These are phyloP conservation scores for Calliopsis andreniformis DNA, from an alignment of 1,140 invertebrate species.

Conservation along the genomic window DNA sequence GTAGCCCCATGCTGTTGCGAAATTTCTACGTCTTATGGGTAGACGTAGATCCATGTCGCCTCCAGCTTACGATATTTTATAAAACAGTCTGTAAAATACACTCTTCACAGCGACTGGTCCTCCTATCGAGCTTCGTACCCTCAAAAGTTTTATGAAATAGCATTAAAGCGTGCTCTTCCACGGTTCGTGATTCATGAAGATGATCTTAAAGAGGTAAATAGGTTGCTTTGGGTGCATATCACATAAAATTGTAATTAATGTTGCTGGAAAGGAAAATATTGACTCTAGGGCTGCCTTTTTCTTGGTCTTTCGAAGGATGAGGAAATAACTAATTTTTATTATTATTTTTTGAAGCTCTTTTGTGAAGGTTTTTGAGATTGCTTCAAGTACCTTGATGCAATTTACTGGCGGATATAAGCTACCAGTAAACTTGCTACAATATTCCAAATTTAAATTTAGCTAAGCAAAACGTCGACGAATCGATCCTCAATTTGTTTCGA, in stretches of 20 bases:
- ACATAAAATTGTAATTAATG: background rate
- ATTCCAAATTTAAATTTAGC: too few species aligned
- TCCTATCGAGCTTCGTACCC: background rate
- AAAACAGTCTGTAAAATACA: background rate
- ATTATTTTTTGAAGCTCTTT: too few species aligned
- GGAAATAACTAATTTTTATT: too few species aligned
- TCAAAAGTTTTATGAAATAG: background rate
- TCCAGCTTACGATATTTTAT: conserved; percentile 21
- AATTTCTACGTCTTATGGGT: conserved; percentile 32
- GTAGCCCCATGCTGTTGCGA: too few species aligned
- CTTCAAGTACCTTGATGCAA: too few species aligned
- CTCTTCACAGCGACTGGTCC: conserved; percentile 1
- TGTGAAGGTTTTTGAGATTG: too few species aligned
- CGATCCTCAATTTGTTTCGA: too few species aligned
- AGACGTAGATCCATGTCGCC: background rate
- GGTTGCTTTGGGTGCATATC: background rate
- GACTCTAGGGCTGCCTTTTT: too few species aligned
- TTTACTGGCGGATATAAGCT: too few species aligned
- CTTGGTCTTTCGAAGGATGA: too few species aligned
- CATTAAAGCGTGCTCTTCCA: background rate
- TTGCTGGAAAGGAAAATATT: background rate
- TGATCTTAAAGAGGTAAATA: background rate
- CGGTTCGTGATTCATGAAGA: background rate
- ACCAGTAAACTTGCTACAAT: too few species aligned
- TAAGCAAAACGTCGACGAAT: too few species aligned